Evolutionary conservation across 2,888 invertebrate species (phyloP), one percentile per base, ranked within the genome.

Genomic region (Mythimna pallens): DNA sequence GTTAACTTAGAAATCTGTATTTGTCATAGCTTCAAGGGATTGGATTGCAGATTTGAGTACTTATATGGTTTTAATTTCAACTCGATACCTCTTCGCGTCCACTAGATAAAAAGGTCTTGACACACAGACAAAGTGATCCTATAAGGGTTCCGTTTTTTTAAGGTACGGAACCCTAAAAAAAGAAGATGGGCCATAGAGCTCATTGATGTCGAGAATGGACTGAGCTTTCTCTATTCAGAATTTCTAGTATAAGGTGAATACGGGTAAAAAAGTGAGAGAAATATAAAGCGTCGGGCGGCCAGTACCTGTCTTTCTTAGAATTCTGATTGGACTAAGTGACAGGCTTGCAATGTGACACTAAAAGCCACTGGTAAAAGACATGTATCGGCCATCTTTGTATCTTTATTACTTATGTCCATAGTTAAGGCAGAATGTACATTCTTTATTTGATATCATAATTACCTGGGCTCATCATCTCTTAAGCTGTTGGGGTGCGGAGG

Each of bases 401-500:
- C 5, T 8, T 30, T 20, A 1, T 7, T 10, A 20, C 17, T 50
- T 6, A 14, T 20, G 20, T 20, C 50, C 50, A 50, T n/a, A 20
- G 50, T 20, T 52, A 9, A 9, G 9, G 50, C 50, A 52, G n/a
- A n/a, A 17, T 55, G 14, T 17, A 57, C 3, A 57, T 22, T 14
- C 20, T 57, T 20, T 9, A 57, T 17, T 57, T 30, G 8, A 30
- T 30, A 17, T 17, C 8, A n/a, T 61, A 54, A 36, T 79, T 89
- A 95, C 96, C 96, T 95, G 10, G 94, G 93, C 25, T 92, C 88
- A 76, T 96, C 96, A 75, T 96, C 96, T 68, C 94, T 89, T 81
- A 96, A 90, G 83, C 95, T 95, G 85, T 96, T 96, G 4, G 96
- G 95, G 75, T 96, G 95, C 3, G 93, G 91, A 14, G 92, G 91